phyloP scores from a whole-genome alignment of 2,797 vertebrate species.

The Ispidina picta region DNA sequence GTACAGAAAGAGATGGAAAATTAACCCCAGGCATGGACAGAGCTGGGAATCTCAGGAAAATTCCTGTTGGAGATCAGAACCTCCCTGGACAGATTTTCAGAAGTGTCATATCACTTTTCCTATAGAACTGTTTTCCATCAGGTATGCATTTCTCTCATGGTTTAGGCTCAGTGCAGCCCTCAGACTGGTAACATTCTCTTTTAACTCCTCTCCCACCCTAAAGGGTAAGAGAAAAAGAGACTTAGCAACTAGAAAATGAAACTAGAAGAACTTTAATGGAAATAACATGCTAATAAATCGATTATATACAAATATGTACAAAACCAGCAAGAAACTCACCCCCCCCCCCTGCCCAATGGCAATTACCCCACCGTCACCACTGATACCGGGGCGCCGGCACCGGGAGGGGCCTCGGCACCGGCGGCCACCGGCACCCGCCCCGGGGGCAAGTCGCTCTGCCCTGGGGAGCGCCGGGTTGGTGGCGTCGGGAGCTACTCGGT shows the following conservation, averaged over 20 bases:
- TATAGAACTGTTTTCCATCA: not conserved
- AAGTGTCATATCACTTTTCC: not conserved
- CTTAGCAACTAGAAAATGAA: too few relatives aligned
- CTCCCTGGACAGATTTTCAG: not conserved
- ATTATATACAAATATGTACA: too few relatives aligned
- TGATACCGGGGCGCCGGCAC: not conserved
- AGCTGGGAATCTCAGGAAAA: not conserved
- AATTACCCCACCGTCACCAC: too few relatives aligned
- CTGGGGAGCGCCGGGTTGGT: not conserved
- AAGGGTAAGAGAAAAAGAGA: too few relatives aligned
- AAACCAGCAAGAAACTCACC: too few relatives aligned
- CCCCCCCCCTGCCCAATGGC: too few relatives aligned
- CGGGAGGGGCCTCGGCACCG: conserved; percentile 29
- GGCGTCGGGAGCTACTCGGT: not conserved
- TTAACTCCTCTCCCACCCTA: too few relatives aligned
- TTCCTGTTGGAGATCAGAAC: not conserved
- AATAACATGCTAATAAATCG: too few relatives aligned
- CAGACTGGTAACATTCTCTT: too few relatives aligned
- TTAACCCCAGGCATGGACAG: not conserved
- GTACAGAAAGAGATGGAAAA: not conserved
- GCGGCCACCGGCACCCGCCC: not conserved
- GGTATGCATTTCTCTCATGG: rapidly evolving
- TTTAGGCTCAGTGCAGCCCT: too few relatives aligned
- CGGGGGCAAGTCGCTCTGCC: not conserved
- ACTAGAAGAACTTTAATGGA: too few relatives aligned